Conservation (phyloP, 2,797 vertebrate genomes). For the Manis pentadactyla region DNA sequence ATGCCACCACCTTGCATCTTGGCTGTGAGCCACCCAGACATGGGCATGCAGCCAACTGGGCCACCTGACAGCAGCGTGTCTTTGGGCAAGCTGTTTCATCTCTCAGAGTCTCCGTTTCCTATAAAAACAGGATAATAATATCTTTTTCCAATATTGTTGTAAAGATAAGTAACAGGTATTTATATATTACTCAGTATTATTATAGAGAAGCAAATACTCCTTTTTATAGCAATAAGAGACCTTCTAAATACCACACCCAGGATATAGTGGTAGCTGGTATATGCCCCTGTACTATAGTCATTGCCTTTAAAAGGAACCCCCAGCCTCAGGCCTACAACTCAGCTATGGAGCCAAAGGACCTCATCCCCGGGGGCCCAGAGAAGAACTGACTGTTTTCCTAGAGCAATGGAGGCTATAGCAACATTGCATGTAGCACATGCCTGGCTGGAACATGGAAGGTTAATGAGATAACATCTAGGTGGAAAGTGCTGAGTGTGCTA, state of each 20-base stretch:
- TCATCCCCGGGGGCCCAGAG: not conserved
- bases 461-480: constrained; percentile 61
- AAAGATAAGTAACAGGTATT: not conserved
- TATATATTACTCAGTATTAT: not conserved
- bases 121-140: not conserved
- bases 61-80: not conserved
- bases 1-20: not conserved
- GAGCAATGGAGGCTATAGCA: not conserved
- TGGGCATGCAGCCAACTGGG: not conserved
- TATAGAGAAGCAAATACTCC: not conserved
- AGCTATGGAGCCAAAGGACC: not conserved
- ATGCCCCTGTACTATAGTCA: not conserved
- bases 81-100: not conserved
- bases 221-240: not conserved
- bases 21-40: not conserved
- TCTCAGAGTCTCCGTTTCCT: not conserved
- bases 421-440: not conserved
- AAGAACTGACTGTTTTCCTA: not conserved
- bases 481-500: constrained; percentile 49
- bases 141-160: not conserved
- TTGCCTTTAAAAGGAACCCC: not conserved
- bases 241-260: not conserved
- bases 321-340: not conserved
- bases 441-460: constrained; percentile 38
- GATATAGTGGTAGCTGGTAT: not conserved